Conservation (phyloP, 2,113 vertebrate genomes). For the Tachysurus vachellii region DNA sequence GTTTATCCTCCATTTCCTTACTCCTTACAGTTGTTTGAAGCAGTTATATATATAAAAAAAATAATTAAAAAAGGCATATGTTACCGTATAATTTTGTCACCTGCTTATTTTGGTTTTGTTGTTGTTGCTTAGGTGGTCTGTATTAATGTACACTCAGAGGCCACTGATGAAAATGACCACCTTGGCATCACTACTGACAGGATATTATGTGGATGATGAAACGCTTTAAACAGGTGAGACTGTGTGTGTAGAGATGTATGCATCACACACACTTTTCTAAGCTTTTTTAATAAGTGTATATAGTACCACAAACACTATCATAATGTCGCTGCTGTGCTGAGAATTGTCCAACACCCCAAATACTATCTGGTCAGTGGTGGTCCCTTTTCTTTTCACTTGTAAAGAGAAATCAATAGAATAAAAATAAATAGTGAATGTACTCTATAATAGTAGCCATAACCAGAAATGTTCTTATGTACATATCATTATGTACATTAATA, state of each 20-base stretch:
- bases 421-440: too few species aligned
- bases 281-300: not conserved
- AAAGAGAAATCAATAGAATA: not conserved
- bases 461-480: too few species aligned
- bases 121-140: not conserved
- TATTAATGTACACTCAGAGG: not conserved
- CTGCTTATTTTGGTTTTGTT: not conserved
- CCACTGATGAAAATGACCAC: not conserved
- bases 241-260: not conserved
- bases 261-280: too few species aligned
- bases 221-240: not conserved
- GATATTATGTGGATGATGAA: not conserved
- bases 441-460: too few species aligned
- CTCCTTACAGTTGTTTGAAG: not conserved
- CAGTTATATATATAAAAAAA: not conserved
- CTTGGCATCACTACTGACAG: not conserved
- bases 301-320: not conserved
- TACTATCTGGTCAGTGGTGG: not conserved
- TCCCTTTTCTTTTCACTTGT: not conserved
- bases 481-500: too few species aligned
- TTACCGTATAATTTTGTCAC: not conserved
- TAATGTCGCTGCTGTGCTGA: not conserved
- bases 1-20: constrained; percentile 11
- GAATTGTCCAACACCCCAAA: not conserved
- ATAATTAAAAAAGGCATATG: constrained; percentile 27